Base-by-base conservation (phyloP, 2,797 vertebrate genomes). In the Pachyuromys duprasi region DNA sequence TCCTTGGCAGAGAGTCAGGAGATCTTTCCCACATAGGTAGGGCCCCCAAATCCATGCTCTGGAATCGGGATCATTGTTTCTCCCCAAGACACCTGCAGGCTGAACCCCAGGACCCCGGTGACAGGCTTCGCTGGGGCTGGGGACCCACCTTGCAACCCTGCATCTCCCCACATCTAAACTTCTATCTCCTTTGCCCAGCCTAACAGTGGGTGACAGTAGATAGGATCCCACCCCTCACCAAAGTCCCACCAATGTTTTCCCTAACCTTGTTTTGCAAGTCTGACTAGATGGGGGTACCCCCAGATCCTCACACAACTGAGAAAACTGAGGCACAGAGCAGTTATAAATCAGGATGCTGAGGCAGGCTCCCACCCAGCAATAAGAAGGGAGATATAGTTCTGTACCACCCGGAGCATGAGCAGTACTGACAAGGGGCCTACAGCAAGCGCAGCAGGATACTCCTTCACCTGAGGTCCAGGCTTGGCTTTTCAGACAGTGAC, bases 241-340 rank as follows among this genome's bases (percentile, higher is more conserved):
- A 67, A 24, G 31, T 28, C 18, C 13, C 60, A 45, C 7, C 26
- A 18, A 63, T 2, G 31, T 33, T 36, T 69, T 18, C 57, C n/a
- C 9, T n/a, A 74, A 75, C 57, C 57, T 72, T 67, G 49, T 67
- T 55, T 89, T 49, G 0, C n/a, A 53, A 42, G 42, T 31, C 69
- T 92, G 28, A 83, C 24, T 33, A 57, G 60, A 62, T 72, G 31
- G 15, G 14, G 7, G 36, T 53, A 42, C 65, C 57, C 57, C 28
- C 57, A 70, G 49, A 49, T 84, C 5, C 65, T n/a, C 45, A 72
- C 5, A 67, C 83, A 94, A 91, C 57, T 31, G 49, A 96, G 87
- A 67, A 91, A 78, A 95, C 69, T 17, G 39, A 95, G 84, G 39
- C 62, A 80, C 57, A 22, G 86, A 69, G 57, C 80, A 12, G 65